phyloP scores from a whole-genome alignment of 64 coral and sea anemone species.

The Astreopora myriophthalma region DNA sequence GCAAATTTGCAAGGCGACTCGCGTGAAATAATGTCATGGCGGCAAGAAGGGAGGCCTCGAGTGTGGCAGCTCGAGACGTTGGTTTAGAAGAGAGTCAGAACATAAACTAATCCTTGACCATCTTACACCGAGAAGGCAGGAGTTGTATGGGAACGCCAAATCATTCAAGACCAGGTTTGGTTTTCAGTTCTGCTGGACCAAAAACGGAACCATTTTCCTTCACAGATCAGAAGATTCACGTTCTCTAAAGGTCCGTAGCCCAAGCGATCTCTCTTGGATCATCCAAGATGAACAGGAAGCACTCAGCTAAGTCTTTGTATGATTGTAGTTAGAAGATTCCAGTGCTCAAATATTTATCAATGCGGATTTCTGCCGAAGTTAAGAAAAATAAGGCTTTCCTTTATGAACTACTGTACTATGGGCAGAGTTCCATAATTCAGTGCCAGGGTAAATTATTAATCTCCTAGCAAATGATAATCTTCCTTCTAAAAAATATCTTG shows the following conservation, averaged over 20 bases:
- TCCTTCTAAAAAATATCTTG: constrained; percentile 20
- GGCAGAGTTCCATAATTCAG: neutral
- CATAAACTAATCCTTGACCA: neutral
- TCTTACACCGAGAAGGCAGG: constrained; percentile 18
- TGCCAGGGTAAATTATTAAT: constrained; percentile 12
- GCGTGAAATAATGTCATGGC: neutral
- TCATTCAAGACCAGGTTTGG: constrained; percentile 3
- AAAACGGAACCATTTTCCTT: too few relatives aligned
- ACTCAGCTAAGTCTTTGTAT: neutral
- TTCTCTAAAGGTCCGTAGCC: too few relatives aligned
- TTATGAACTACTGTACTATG: neutral
- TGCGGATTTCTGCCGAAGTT: neutral
- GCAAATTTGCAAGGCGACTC: constrained; percentile 30
- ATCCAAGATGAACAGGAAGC: neutral
- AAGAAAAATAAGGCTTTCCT: neutral
- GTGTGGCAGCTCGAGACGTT: neutral
- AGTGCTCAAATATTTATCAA: neutral
- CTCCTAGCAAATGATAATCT: neutral
- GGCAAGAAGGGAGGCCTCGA: neutral
- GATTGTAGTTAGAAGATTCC: neutral
- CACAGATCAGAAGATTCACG: too few relatives aligned
- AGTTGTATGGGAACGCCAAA: constrained; percentile 53
- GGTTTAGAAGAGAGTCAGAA: neutral
- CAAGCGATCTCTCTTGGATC: neutral
- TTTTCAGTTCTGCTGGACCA: too few relatives aligned